These are phyloP conservation scores for Chionis minor DNA, from an alignment of 2,113 vertebrate genomes.

Conservation along the genomic window DNA sequence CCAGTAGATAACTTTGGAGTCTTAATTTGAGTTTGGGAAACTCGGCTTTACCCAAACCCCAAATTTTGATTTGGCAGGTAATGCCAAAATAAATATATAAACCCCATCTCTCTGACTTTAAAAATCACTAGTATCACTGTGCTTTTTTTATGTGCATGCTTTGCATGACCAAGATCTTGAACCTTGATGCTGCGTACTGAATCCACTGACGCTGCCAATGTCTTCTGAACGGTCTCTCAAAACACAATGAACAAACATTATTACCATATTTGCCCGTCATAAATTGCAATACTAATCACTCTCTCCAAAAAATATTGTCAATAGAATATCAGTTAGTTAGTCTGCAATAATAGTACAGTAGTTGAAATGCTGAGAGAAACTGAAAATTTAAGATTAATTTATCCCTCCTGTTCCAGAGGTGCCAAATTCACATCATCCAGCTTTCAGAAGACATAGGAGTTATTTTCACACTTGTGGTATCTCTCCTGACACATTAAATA, in stretches of 20 bases:
- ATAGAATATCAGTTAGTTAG: neutral
- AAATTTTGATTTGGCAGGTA: neutral
- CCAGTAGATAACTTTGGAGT: neutral
- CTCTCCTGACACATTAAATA: neutral
- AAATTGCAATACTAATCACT: neutral
- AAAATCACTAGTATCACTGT: neutral
- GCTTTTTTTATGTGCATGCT: neutral
- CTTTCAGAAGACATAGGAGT: neutral
- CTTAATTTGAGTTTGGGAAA: neutral
- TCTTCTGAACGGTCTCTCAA: neutral
- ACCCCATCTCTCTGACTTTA: neutral
- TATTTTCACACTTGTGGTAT: neutral
- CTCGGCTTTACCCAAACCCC: neutral
- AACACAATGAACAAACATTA: neutral
- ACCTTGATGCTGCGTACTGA: rapidly evolving
- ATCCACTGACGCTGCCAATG: rapidly evolving
- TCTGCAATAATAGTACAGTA: neutral
- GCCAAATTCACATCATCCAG: neutral
- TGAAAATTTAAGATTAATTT: neutral
- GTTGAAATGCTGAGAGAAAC: neutral
- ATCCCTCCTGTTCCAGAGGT: neutral
- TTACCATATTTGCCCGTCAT: neutral
- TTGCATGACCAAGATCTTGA: neutral
- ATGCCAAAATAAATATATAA: neutral
- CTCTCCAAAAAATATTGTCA: neutral